Conservation (phyloP, 2,888 invertebrate species). For the Endomychus coccineus region DNA sequence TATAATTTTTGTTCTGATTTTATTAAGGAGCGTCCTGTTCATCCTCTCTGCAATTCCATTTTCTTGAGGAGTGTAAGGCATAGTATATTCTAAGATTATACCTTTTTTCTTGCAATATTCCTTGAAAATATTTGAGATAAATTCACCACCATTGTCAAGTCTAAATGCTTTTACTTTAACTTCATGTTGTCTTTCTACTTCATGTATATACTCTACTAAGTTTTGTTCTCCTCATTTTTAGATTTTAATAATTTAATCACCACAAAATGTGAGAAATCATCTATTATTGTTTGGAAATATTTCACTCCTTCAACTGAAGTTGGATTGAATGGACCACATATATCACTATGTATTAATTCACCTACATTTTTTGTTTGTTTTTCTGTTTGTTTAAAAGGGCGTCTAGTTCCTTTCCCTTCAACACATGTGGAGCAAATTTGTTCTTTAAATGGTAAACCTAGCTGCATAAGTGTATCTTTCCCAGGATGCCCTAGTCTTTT, state of each 20-base stretch:
- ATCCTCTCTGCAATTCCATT: slow-evolving; percentile 22
- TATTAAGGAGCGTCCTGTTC: slow-evolving; percentile 11
- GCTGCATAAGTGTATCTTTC: slow-evolving; percentile 10
- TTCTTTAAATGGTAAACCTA: slow-evolving; percentile 6
- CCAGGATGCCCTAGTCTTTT: slow-evolving; percentile 15
- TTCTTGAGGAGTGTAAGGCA: slow-evolving; percentile 20
- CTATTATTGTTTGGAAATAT: slow-evolving; percentile 7
- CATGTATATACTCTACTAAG: slow-evolving; percentile 3
- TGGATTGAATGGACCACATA: not conserved
- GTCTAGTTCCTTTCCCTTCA: slow-evolving; percentile 10
- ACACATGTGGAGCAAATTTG: slow-evolving; percentile 14
- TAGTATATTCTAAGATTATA: slow-evolving; percentile 19
- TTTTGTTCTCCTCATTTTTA: slow-evolving; percentile 6
- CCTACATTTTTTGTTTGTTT: slow-evolving; percentile 1
- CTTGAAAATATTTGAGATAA: slow-evolving; percentile 1
- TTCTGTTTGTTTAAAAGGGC: not conserved
- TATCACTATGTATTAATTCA: slow-evolving; percentile 7
- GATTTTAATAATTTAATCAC: slow-evolving; percentile 5
- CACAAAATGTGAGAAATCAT: slow-evolving; percentile 9
- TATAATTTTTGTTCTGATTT: slow-evolving; percentile 19
- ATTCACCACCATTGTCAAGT: slow-evolving; percentile 9
- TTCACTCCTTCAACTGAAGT: not conserved
- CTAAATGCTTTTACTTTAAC: not conserved
- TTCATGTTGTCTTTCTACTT: not conserved
- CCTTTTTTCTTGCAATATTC: slow-evolving; percentile 15